These are phyloP conservation scores for Fistularia tabacaria DNA, from an alignment of 2,797 vertebrate genomes.

Conservation along the genomic window DNA sequence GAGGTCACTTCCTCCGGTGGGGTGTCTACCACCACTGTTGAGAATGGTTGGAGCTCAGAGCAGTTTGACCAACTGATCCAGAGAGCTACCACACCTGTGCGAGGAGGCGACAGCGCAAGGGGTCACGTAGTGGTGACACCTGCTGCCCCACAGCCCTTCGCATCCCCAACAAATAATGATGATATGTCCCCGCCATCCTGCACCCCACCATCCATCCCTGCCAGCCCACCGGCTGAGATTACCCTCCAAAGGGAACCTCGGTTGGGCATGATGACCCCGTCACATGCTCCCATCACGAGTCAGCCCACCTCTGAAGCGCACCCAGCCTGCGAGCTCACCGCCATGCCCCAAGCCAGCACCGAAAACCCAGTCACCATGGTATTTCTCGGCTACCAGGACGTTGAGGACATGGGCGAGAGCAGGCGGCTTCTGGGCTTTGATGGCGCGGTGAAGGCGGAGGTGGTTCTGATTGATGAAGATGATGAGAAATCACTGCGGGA, in stretches of 20 bases:
- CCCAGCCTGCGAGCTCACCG: conserved; percentile 53
- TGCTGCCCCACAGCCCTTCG: conserved; percentile 52
- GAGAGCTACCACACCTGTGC: conserved; percentile 78
- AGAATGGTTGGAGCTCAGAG: conserved; percentile 91
- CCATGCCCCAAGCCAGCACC: conserved; percentile 66
- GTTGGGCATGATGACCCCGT: conserved; percentile 84
- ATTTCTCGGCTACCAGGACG: conserved; percentile 95
- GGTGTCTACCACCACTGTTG: conserved; percentile 77
- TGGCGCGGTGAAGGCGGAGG: conserved; percentile 92
- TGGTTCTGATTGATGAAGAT: conserved; percentile 94
- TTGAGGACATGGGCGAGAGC: conserved; percentile 89
- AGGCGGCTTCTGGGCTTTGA: conserved; percentile 92
- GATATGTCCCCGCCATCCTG: conserved; percentile 75
- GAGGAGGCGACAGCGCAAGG: conserved; percentile 65
- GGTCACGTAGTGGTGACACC: conserved; percentile 67
- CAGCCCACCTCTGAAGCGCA: conserved; percentile 51
- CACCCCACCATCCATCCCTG: conserved; percentile 64
- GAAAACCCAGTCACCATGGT: conserved; percentile 97
- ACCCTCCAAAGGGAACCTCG: conserved; percentile 84
- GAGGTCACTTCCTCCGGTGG: conserved; percentile 85
- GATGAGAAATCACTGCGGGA: conserved; percentile 93
- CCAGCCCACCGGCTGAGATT: conserved; percentile 80
- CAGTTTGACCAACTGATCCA: conserved; percentile 91
- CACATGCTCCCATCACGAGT: conserved; percentile 61
- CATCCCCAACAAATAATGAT: conserved; percentile 61